phyloP scores from a whole-genome alignment of 2,797 vertebrate species.

The Halcyon smyrnensis region DNA sequence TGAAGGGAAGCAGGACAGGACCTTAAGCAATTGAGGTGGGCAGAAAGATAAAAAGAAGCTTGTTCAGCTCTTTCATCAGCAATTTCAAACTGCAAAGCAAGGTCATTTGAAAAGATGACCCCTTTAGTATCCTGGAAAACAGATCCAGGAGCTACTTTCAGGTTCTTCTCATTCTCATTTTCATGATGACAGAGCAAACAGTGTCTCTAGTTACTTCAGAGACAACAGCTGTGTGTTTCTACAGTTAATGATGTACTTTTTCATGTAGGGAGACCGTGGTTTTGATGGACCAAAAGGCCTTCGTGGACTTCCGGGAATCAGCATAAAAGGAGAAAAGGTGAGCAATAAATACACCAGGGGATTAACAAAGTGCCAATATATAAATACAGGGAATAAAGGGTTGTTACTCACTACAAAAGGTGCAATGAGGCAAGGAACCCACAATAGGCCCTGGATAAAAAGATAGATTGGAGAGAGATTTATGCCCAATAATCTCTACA shows the following conservation, averaged over 20 bases:
- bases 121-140: not conserved
- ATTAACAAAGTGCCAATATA: constrained; percentile 34
- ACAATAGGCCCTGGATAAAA: constrained; percentile 4
- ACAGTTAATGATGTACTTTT: constrained; percentile 50
- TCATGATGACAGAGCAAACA: not conserved
- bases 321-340: constrained; percentile 92
- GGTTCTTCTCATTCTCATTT: constrained; percentile 8
- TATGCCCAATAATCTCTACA: constrained; percentile 41
- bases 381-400: not conserved
- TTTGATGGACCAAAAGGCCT: constrained; percentile 86
- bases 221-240: not conserved
- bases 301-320: constrained; percentile 84
- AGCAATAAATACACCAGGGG: constrained; percentile 74
- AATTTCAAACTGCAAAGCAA: not conserved
- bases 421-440: constrained; percentile 56
- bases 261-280: constrained; percentile 86
- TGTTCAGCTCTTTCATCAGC: not conserved
- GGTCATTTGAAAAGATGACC: not conserved
- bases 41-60: not conserved
- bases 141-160: not conserved
- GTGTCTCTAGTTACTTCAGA: not conserved
- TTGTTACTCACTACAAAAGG: constrained; percentile 54
- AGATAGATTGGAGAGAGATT: constrained; percentile 45
- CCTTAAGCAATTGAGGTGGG: not conserved
- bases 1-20: not conserved